Evolutionary conservation across 2,113 vertebrate genomes (phyloP).

Genomic region (Entelurus aequoreus): DNA sequence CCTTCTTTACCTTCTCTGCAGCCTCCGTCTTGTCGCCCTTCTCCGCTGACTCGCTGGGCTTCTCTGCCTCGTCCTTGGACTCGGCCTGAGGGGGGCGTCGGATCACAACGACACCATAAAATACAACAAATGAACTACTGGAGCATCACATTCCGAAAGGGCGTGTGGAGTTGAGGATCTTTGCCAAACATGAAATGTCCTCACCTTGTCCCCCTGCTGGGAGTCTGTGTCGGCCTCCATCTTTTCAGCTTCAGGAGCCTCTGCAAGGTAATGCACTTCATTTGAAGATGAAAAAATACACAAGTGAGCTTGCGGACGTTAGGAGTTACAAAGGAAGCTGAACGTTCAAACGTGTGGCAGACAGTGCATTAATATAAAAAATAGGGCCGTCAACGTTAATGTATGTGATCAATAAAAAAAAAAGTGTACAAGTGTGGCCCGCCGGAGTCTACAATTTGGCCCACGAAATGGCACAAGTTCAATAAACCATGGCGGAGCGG

Average conservation of each 20-base stretch:
- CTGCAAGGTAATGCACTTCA: slow-evolving; percentile 44
- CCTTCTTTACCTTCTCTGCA: slow-evolving; percentile 67
- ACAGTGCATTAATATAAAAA: slow-evolving; percentile 7
- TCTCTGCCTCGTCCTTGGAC: slow-evolving; percentile 78
- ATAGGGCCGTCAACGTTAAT: no score
- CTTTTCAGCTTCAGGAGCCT: slow-evolving; percentile 85
- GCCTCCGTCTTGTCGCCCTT: slow-evolving; percentile 76
- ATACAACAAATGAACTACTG: no score
- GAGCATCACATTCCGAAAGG: no score
- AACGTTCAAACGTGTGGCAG: slow-evolving; percentile 30
- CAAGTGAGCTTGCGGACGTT: no score
- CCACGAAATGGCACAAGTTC: no score
- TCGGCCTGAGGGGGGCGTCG: slow-evolving; percentile 71
- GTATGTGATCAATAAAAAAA: no score
- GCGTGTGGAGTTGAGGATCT: neutral
- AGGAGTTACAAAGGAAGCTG: neutral
- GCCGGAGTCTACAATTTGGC: slow-evolving; percentile 16
- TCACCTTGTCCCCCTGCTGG: slow-evolving; percentile 86
- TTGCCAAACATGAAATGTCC: neutral
- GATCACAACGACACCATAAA: neutral
- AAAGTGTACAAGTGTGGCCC: no score
- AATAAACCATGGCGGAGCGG: no score
- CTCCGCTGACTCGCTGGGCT: slow-evolving; percentile 75
- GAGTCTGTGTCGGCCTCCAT: slow-evolving; percentile 85
- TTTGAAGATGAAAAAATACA: no score